Conservation (phyloP, 2,113 vertebrate species). For the Panthera uncia region DNA sequence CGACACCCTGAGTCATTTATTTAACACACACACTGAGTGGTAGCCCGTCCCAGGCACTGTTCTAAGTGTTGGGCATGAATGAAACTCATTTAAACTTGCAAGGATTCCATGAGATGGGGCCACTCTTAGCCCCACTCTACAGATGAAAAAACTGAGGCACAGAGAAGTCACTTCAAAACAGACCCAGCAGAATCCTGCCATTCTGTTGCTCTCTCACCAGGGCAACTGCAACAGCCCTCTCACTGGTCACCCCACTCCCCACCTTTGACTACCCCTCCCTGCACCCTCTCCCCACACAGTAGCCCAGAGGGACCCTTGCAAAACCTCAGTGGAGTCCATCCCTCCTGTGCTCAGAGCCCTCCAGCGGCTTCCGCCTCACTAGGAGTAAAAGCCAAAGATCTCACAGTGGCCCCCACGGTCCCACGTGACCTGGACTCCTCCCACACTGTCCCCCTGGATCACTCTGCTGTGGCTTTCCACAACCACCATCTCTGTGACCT, state of each 20-base stretch:
- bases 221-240: not conserved
- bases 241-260: not conserved
- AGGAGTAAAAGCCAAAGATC: not conserved
- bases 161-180: not conserved
- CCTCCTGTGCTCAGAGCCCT: not conserved
- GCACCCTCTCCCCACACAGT: not conserved
- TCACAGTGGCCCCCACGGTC: not conserved
- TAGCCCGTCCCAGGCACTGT: not conserved
- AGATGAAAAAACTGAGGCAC: not conserved
- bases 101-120: not conserved
- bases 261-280: not conserved
- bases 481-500: not conserved
- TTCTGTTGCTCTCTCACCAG: not conserved
- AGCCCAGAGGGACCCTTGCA: not conserved
- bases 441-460: not conserved
- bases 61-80: not conserved
- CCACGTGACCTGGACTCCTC: too few relatives aligned
- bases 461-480: not conserved
- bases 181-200: not conserved
- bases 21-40: not conserved
- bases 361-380: not conserved
- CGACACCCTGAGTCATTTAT: not conserved
- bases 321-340: not conserved
- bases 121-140: not conserved
- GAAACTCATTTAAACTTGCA: not conserved